phyloP scores from a whole-genome alignment of 2,797 vertebrate species.

The Chelon labrosus region DNA sequence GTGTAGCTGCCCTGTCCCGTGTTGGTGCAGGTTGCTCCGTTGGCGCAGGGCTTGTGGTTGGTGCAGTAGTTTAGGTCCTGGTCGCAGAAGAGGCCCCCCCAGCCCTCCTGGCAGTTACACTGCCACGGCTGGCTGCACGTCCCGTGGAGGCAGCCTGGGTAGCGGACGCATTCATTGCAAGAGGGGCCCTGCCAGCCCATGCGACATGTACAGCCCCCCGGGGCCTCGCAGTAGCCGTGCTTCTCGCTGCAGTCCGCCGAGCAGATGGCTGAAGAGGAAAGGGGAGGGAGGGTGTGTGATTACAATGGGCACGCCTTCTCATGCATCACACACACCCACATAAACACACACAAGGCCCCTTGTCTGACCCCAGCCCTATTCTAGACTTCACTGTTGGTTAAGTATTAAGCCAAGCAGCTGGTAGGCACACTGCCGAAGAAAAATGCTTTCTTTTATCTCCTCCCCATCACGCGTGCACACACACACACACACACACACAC shows the following conservation, averaged over 20 bases:
- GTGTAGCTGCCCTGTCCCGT: constrained; percentile 91
- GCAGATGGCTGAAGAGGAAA: constrained; percentile 82
- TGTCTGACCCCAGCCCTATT: constrained; percentile 74
- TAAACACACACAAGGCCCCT: constrained; percentile 52
- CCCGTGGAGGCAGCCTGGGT: constrained; percentile 89
- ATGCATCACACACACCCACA: constrained; percentile 59
- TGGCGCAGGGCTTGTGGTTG: constrained; percentile 88
- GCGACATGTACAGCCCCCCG: constrained; percentile 86
- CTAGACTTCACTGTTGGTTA: constrained; percentile 84
- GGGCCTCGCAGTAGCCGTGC: constrained; percentile 91
- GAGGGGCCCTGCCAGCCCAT: constrained; percentile 92
- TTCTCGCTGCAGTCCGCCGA: constrained; percentile 88
- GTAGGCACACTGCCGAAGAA: constrained; percentile 76
- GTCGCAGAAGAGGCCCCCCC: constrained; percentile 91
- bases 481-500: constrained; percentile 18
- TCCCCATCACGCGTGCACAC: constrained; percentile 30
- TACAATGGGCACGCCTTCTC: constrained; percentile 75
- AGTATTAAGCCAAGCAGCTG: constrained; percentile 86
- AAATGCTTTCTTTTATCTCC: constrained; percentile 76
- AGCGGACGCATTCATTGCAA: constrained; percentile 87
- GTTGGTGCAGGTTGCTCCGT: constrained; percentile 90
- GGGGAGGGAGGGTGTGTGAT: constrained; percentile 68
- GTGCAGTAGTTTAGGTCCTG: constrained; percentile 93
- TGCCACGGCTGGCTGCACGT: constrained; percentile 89
- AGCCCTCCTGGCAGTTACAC: constrained; percentile 90